Base-by-base conservation (phyloP, 2,888 invertebrate genomes). In the Didymodactylos carnosus region DNA sequence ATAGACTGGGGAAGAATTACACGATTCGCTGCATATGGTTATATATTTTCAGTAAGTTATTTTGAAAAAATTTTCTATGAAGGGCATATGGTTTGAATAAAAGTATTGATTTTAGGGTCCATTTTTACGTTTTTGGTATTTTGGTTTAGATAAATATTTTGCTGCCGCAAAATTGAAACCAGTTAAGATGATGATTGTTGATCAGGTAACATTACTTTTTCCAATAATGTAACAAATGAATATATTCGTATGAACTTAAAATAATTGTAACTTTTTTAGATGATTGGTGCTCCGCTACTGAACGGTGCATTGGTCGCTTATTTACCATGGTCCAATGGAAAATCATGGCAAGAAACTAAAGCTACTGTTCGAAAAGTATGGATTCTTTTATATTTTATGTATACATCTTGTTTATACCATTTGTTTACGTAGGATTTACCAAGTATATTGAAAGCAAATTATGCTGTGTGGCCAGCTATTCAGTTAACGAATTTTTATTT, bases 161-260 rank as follows among this genome's bases (percentile, higher is more conserved):
- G 7, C 39, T 7, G 49, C 53, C 51, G 71, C 70, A 14, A 51
- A 70, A 25, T n/a, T 74, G 13, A 39, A 71, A 27, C 74, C 74
- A 23, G 23, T 74, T 7, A 74, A 74, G 41, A 74, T 74, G 74
- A 74, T 71, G 74, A 16, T 74, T 14, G n/a, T 46, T n/a, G 74
- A 74, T 71, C 74, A 74, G 19, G 71, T 69, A 14, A 39, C 13
- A 16, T 16, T 49, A 7, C n/a, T 49, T 16, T 51, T 27, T 6
- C 29, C 7, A 27, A 3, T 2, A 27, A 8, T 7, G 14, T n/a
- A 51, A 27, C 7, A 27, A 3, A 27, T 13, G 0, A 51, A 51
- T 0, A 27, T 27, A 27, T 4, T 27, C 13, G 16, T 51, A 4
- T 7, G 16, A 19, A n/a, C n/a, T n/a, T n/a, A n/a, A n/a, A n/a